Evolutionary conservation across 92 coral and sea anemone species (phyloP).

Genomic region (Umimayanthus chanpuru): DNA sequence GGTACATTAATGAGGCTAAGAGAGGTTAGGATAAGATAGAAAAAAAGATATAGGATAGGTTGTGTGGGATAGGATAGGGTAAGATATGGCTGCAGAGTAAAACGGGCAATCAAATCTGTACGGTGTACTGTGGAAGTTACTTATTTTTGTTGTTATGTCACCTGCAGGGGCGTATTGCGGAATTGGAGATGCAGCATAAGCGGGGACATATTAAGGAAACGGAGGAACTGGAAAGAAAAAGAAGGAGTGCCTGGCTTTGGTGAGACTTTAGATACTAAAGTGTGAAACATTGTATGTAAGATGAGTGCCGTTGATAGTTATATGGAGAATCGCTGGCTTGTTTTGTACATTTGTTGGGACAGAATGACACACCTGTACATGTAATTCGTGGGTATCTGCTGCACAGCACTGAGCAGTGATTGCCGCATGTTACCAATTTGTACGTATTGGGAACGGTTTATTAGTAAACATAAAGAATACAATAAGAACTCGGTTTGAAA

Average conservation of each 20-base stretch:
- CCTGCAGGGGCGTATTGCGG: conserved; percentile 49
- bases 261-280: conserved; percentile 44
- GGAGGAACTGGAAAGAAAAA: conserved; percentile 65
- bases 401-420: too few relatives aligned
- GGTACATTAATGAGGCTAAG: too few relatives aligned
- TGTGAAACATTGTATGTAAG: neutral
- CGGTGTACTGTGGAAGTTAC: neutral
- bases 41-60: too few relatives aligned
- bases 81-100: too few relatives aligned
- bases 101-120: too few relatives aligned
- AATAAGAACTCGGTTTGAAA: too few relatives aligned
- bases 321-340: neutral
- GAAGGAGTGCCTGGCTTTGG: conserved; percentile 84
- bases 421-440: too few relatives aligned
- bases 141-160: neutral
- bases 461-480: too few relatives aligned
- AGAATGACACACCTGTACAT: too few relatives aligned
- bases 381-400: neutral
- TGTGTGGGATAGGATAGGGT: too few relatives aligned
- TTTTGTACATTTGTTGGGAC: neutral
- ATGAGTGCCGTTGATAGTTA: neutral
- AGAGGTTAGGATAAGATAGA: too few relatives aligned
- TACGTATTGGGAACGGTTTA: too few relatives aligned
- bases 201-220: conserved; percentile 80
- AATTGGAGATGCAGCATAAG: conserved; percentile 85